Percentiles rank a stretch among this genome's conserved stretches.
phyloP scores from a whole-genome alignment of 92 coral and sea anemone species.

The Porites rus region DNA sequence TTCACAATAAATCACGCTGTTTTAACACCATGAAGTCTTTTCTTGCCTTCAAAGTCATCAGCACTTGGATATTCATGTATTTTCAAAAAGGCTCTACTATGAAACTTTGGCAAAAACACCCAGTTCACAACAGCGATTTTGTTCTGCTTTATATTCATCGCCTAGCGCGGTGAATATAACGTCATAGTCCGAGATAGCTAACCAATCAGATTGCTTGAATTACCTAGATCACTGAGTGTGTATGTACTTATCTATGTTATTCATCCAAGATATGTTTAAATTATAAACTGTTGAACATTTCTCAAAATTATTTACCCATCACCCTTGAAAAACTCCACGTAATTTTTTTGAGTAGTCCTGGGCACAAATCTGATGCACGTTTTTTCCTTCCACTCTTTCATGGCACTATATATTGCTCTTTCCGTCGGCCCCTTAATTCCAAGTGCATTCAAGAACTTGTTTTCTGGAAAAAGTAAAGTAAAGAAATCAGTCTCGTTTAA shows the following conservation, averaged over 20 bases:
- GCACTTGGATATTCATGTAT: too few species aligned
- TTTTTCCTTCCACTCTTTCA: constrained; percentile 91
- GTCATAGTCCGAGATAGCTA: too few species aligned
- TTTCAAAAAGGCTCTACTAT: too few species aligned
- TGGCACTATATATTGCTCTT: constrained; percentile 83
- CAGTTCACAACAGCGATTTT: too few species aligned
- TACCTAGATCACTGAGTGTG: too few species aligned
- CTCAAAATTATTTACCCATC: constrained; percentile 29
- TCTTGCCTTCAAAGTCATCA: too few species aligned
- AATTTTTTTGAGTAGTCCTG: constrained; percentile 79
- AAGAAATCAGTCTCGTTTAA: background rate
- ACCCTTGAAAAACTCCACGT: constrained; percentile 85
- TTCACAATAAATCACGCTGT: too few species aligned
- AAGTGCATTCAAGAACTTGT: constrained; percentile 55
- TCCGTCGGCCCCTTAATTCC: constrained; percentile 89
- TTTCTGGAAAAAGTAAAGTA: constrained; percentile 42
- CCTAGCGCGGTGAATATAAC: too few species aligned
- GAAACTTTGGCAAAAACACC: too few species aligned
- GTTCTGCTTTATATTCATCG: too few species aligned
- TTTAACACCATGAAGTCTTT: background rate
- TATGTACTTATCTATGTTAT: background rate
- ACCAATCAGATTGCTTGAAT: too few species aligned
- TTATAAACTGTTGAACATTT: too few species aligned
- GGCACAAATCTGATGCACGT: constrained; percentile 91
- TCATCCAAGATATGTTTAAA: background rate